Percentiles rank a stretch among this genome's conserved stretches.
These are phyloP conservation scores for Ips typographus DNA, from an alignment of 1,140 invertebrate species.

Conservation along the genomic window DNA sequence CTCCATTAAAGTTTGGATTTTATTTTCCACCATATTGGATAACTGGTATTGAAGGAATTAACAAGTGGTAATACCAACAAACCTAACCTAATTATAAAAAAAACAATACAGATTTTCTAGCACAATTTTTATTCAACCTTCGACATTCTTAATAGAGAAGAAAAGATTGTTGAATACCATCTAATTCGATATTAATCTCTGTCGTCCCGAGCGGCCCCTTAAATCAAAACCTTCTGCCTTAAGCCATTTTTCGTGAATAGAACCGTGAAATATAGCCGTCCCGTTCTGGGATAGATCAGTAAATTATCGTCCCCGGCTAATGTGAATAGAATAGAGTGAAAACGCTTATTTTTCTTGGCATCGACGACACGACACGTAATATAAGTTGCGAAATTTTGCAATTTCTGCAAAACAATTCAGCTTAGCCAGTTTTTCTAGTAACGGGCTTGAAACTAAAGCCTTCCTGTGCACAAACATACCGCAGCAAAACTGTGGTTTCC, in stretches of 20 bases:
- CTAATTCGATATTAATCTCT: slow-evolving; percentile 16
- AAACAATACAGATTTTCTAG: too few species aligned
- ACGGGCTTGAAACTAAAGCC: too few species aligned
- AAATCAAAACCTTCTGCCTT: slow-evolving; percentile 29
- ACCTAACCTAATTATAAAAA: too few species aligned
- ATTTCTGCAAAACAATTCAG: background rate
- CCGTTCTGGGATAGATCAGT: slow-evolving; percentile 7
- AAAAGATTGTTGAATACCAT: background rate
- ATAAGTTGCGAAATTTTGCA: background rate
- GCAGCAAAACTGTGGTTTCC: too few species aligned
- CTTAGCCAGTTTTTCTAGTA: too few species aligned
- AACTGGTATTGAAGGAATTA: too few species aligned
- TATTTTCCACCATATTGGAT: too few species aligned
- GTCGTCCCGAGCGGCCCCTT: slow-evolving; percentile 12
- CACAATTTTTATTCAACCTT: too few species aligned
- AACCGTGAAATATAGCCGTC: slow-evolving; percentile 14
- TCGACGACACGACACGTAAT: background rate
- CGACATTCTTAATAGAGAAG: too few species aligned
- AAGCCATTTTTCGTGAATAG: slow-evolving; percentile 26
- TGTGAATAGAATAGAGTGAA: slow-evolving; percentile 3
- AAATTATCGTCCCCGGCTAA: slow-evolving; percentile 16
- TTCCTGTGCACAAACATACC: too few species aligned
- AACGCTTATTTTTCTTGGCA: background rate
- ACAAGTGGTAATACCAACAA: too few species aligned
- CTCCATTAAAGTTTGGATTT: too few species aligned